A percentile compares a stretch with the other conserved stretches of the same genome.
Conservation (phyloP, 2,113 vertebrate species). For the Sakesphorus luctuosus region DNA sequence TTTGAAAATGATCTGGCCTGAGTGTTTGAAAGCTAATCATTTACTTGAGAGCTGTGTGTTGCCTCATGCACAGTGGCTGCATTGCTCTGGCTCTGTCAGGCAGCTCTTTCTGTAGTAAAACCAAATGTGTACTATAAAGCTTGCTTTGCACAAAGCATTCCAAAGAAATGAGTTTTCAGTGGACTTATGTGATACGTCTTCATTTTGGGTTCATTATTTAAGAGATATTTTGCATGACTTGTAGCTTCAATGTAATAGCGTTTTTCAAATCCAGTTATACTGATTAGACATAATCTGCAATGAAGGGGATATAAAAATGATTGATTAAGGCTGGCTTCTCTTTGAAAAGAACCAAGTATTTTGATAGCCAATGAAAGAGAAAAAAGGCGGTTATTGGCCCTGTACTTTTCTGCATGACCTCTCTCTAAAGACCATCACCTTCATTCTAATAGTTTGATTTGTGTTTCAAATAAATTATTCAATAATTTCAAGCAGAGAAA, state of each 20-base stretch:
- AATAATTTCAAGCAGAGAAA: slow-evolving; percentile 61
- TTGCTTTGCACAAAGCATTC: background rate
- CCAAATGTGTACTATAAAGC: background rate
- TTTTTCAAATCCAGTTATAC: slow-evolving; percentile 21
- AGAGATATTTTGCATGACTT: slow-evolving; percentile 25
- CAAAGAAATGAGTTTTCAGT: slow-evolving; percentile 4
- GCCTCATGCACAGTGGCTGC: background rate
- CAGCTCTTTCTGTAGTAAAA: background rate
- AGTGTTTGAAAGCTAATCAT: background rate
- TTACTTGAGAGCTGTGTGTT: background rate
- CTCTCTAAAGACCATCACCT: slow-evolving; percentile 40
- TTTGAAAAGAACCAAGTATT: slow-evolving; percentile 30
- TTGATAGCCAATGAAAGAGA: slow-evolving; percentile 15
- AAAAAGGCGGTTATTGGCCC: background rate
- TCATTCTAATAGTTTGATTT: slow-evolving; percentile 54
- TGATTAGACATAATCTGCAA: slow-evolving; percentile 20
- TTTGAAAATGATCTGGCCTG: background rate
- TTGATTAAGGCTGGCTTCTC: background rate
- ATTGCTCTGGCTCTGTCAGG: background rate
- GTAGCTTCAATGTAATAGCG: background rate
- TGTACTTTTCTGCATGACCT: slow-evolving; percentile 29
- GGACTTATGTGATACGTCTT: background rate
- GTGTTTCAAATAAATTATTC: slow-evolving; percentile 62
- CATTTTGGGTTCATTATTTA: slow-evolving; percentile 51
- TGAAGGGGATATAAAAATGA: slow-evolving; percentile 36